Conservation (phyloP, 2,888 invertebrate genomes). For the Glyphotaelius pellucidus region DNA sequence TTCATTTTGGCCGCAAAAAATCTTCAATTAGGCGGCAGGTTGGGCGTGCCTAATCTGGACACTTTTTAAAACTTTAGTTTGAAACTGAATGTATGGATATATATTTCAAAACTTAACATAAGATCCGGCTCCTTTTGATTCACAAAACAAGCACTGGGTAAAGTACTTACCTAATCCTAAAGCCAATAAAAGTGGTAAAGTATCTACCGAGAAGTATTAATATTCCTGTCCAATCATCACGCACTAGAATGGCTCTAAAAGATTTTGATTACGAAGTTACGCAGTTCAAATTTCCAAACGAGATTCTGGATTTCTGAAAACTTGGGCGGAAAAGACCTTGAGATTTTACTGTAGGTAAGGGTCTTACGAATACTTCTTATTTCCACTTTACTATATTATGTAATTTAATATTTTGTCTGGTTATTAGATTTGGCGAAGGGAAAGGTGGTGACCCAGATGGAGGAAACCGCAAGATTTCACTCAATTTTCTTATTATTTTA, state of each 20-base stretch:
- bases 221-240: conserved; percentile 2
- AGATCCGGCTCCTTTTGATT: neutral
- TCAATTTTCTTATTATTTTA: neutral
- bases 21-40: no score
- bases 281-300: neutral
- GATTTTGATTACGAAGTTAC: neutral
- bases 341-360: neutral
- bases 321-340: neutral
- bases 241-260: neutral
- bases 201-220: neutral
- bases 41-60: no score
- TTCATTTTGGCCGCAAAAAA: no score
- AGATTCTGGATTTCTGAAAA: neutral
- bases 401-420: neutral
- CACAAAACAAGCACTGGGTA: neutral
- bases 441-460: neutral
- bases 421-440: neutral
- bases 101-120: neutral
- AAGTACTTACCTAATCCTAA: neutral
- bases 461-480: neutral
- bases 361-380: neutral
- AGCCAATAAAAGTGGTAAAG: neutral
- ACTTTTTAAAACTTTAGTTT: no score
- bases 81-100: no score
- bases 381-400: neutral